Evolutionary conservation across 2,888 invertebrate species (phyloP).

Genomic region (Tipula helvola): DNA sequence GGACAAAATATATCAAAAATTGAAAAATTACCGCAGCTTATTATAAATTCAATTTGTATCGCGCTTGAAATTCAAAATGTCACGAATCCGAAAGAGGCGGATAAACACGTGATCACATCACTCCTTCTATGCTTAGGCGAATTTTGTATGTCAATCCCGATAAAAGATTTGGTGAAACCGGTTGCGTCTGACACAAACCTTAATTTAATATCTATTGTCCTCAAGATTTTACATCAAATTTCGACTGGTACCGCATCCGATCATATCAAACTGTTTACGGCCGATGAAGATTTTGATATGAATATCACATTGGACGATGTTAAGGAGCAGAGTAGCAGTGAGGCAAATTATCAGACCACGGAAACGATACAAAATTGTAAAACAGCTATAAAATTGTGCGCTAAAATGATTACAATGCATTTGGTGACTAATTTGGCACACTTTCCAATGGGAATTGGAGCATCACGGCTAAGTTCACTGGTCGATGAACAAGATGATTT

Average conservation of each 20-base stretch:
- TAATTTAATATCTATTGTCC: slow-evolving; percentile 51
- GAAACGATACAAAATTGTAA: slow-evolving; percentile 39
- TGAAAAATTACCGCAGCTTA: slow-evolving; percentile 29
- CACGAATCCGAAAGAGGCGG: slow-evolving; percentile 30
- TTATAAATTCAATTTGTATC: slow-evolving; percentile 31
- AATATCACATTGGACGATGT: slow-evolving; percentile 31
- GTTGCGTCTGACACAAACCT: slow-evolving; percentile 27
- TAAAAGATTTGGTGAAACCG: slow-evolving; percentile 42
- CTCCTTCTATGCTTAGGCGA: slow-evolving; percentile 82
- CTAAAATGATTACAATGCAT: slow-evolving; percentile 56
- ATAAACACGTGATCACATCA: slow-evolving; percentile 39
- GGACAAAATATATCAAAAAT: slow-evolving; percentile 29
- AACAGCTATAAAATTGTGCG: slow-evolving; percentile 44
- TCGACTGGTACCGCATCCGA: slow-evolving; percentile 30
- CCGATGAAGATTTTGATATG: slow-evolving; percentile 35
- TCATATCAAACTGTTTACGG: slow-evolving; percentile 27
- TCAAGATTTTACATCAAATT: slow-evolving; percentile 46
- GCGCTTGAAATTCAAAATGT: slow-evolving; percentile 34
- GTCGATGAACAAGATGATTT: slow-evolving; percentile 90
- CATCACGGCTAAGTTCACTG: slow-evolving; percentile 75
- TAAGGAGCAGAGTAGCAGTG: slow-evolving; percentile 19
- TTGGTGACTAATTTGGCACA: slow-evolving; percentile 86
- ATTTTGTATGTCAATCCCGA: slow-evolving; percentile 81
- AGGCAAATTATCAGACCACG: slow-evolving; percentile 31
- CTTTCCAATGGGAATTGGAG: slow-evolving; percentile 85